phyloP scores from a whole-genome alignment of 1,140 invertebrate species.

The Mamestra configurata region DNA sequence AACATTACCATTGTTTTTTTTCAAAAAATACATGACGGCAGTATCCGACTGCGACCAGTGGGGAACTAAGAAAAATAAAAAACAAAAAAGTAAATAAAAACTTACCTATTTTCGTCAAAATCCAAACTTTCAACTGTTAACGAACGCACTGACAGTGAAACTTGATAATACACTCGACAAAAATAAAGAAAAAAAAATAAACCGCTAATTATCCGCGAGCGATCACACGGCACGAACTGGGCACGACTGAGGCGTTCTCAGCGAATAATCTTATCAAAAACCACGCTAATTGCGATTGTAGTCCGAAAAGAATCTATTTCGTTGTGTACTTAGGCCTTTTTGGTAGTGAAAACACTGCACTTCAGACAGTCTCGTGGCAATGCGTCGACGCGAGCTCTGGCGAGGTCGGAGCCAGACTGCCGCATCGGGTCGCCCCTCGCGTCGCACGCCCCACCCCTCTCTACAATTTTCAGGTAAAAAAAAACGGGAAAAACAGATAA shows the following conservation, averaged over 20 bases:
- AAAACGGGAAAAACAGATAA: slow-evolving; percentile 53
- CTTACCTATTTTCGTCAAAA: slow-evolving; percentile 73
- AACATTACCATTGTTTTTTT: background rate
- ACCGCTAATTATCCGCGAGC: slow-evolving; percentile 65
- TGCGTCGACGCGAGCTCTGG: slow-evolving; percentile 55
- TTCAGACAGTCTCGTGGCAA: background rate
- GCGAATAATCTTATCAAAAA: slow-evolving; percentile 74
- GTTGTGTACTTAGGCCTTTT: slow-evolving; percentile 71
- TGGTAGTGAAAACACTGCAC: slow-evolving; percentile 33
- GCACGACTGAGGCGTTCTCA: slow-evolving; percentile 63
- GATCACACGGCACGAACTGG: slow-evolving; percentile 71
- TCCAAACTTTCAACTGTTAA: slow-evolving; percentile 66
- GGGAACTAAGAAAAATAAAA: background rate
- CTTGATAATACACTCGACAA: slow-evolving; percentile 63
- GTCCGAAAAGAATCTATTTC: slow-evolving; percentile 60
- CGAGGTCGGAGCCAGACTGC: slow-evolving; percentile 74
- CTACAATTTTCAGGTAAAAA: slow-evolving; percentile 79
- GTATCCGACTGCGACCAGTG: background rate
- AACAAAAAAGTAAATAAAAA: slow-evolving; percentile 26
- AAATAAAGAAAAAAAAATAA: slow-evolving; percentile 52
- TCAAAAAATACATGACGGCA: background rate
- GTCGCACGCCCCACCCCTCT: slow-evolving; percentile 68
- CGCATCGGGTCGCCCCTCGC: slow-evolving; percentile 69
- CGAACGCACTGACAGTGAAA: slow-evolving; percentile 57
- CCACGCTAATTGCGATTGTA: slow-evolving; percentile 2